These are phyloP conservation scores for Lithobates sylvaticus DNA, from an alignment of 2,797 vertebrate species.

Conservation along the genomic window DNA sequence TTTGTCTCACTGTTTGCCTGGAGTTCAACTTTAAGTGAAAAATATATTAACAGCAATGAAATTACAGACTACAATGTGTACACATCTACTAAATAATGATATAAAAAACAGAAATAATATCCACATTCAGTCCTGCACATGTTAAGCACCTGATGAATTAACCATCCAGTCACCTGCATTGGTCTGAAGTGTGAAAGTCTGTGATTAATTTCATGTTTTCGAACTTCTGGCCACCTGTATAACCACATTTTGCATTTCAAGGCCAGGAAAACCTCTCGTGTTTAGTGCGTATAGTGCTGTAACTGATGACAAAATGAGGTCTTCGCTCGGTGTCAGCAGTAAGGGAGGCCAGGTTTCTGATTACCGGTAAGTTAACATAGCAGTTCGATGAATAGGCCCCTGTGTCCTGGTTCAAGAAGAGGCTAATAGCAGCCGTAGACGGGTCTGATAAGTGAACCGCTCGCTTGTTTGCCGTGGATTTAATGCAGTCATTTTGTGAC, in stretches of 20 bases:
- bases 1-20: no score
- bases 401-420: constrained; percentile 43
- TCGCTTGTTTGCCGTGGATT: constrained; percentile 49
- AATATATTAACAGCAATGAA: no score
- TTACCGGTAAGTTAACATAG: constrained; percentile 46
- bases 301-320: constrained; percentile 28
- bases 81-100: background rate
- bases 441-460: constrained; percentile 35
- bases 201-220: constrained; percentile 6
- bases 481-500: constrained; percentile 32
- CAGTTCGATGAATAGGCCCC: constrained; percentile 50
- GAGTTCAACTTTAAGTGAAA: no score
- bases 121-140: background rate
- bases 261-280: background rate
- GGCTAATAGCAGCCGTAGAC: constrained; percentile 22
- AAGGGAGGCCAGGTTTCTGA: constrained; percentile 34
- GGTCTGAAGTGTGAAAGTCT: background rate
- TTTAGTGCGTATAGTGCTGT: constrained; percentile 27
- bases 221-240: constrained; percentile 38
- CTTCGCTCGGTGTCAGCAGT: background rate
- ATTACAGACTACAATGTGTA: background rate
- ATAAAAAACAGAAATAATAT: background rate
- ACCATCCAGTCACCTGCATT: constrained; percentile 14
- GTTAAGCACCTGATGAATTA: constrained; percentile 39
- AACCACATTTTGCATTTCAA: constrained; percentile 39